Evolutionary conservation across 2,797 vertebrate species (phyloP), one percentile per base, ranked within the genome.

Genomic region (Falco rusticolus): DNA sequence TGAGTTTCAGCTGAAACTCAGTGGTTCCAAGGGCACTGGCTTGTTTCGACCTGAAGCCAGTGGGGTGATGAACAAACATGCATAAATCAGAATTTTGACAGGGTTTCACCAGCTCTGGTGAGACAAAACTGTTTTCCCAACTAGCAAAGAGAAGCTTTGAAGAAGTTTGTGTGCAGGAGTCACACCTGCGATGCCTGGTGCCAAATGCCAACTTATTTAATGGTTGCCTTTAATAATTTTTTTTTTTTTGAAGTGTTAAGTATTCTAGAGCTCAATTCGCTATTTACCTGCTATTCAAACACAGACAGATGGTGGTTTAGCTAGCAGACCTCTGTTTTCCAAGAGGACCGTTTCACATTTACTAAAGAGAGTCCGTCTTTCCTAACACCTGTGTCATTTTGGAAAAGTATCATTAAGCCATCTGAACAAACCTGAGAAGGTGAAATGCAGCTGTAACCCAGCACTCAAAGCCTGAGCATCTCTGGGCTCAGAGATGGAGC

Each of bases 331-430:
- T 91, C 80, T 60, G 20, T 87, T 85, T 86, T 91, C 66, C 57
- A 47, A 89, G 60, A 76, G n/a, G 50, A 54, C 20, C 68, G 39
- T 83, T 95, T 95, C 68, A 74, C n/a, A 68, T 88, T 93, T 94
- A 37, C 74, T 75, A 68, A 76, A 78, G 87, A 34, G 43, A 74
- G 61, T 75, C 53, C 16, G 1, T 82, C 63, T 91, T 92, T 91
- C 61, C 76, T 83, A 92, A 83, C 41, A 93, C 56, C 68, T 93
- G 41, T 48, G 68, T 80, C 33, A 9, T 89, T 87, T 87, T 69
- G 12, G 34, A 87, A 85, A 69, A 76, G 39, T 56, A 54, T 41
- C 53, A 29, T 93, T 54, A 53, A 75, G 53, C 41, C 63, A 63
- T 29, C 48, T 75, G 86, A 94, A 79, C 50, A 84, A 89, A 89